A percentile compares a stretch with the other conserved stretches of the same genome.
Evolutionary conservation across 2,113 vertebrate species (phyloP).

Genomic region (Eudyptes chrysolophus): DNA sequence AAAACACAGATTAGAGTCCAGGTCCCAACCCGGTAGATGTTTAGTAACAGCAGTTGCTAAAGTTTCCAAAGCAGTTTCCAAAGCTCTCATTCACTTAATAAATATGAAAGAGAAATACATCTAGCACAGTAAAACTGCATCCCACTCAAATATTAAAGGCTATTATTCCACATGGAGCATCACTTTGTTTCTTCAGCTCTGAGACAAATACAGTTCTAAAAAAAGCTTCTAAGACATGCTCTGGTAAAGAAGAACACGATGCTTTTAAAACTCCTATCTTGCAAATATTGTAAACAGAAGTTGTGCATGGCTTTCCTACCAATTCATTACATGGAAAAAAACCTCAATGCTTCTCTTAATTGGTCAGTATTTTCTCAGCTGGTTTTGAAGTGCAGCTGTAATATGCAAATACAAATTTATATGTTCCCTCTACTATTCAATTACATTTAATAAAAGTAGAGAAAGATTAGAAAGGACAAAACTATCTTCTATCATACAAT

Average conservation of each 20-base stretch:
- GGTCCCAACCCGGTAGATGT: background rate
- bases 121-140: background rate
- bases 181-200: background rate
- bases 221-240: background rate
- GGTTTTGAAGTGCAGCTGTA: background rate
- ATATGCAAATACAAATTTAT: background rate
- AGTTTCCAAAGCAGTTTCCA: background rate
- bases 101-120: background rate
- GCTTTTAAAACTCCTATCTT: background rate
- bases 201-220: background rate
- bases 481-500: background rate
- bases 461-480: background rate
- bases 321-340: background rate
- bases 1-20: background rate
- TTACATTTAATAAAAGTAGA: background rate
- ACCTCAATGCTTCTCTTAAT: background rate
- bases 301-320: background rate
- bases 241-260: accelerated
- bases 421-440: background rate
- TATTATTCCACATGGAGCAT: background rate
- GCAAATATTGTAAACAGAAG: background rate
- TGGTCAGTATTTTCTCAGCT: background rate
- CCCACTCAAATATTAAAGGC: background rate
- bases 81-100: background rate
- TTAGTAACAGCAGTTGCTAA: background rate